phyloP scores from a whole-genome alignment of 2,797 vertebrate genomes.

The Siniperca undulata region DNA sequence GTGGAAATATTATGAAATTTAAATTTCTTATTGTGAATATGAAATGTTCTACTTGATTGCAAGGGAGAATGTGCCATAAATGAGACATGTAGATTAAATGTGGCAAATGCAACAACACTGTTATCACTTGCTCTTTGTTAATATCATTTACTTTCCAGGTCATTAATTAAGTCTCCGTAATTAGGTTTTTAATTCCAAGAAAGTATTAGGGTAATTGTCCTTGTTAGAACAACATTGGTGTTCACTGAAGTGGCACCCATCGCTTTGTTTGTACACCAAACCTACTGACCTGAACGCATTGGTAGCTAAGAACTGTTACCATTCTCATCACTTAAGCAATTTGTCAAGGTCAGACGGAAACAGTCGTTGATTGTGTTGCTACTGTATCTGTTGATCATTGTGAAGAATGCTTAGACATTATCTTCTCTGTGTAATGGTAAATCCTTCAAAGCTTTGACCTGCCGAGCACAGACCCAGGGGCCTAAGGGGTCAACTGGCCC shows the following conservation, averaged over 20 bases:
- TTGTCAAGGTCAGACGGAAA: conserved; percentile 32
- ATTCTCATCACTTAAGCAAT: conserved; percentile 17
- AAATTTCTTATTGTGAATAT: conserved; percentile 26
- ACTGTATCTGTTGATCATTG: not conserved
- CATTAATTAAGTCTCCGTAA: conserved; percentile 70
- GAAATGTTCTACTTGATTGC: conserved; percentile 40
- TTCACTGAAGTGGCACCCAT: conserved; percentile 59
- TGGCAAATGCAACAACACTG: conserved; percentile 33
- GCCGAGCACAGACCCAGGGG: not conserved
- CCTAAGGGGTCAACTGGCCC: not conserved
- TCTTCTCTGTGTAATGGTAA: not conserved
- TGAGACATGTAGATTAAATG: conserved; percentile 48
- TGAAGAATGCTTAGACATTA: not conserved
- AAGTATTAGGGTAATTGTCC: conserved; percentile 67
- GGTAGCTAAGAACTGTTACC: not conserved
- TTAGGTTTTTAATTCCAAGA: conserved; percentile 68
- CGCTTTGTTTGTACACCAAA: conserved; percentile 51
- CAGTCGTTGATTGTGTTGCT: not conserved
- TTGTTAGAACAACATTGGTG: conserved; percentile 56
- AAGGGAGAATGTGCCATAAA: conserved; percentile 42
- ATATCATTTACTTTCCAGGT: conserved; percentile 70
- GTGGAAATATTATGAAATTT: conserved; percentile 15
- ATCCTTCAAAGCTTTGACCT: not conserved
- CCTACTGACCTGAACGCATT: conserved; percentile 40
- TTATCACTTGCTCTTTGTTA: conserved; percentile 55